These are phyloP conservation scores for Perizoma affinitatum DNA, from an alignment of 2,888 invertebrate species.

Conservation along the genomic window DNA sequence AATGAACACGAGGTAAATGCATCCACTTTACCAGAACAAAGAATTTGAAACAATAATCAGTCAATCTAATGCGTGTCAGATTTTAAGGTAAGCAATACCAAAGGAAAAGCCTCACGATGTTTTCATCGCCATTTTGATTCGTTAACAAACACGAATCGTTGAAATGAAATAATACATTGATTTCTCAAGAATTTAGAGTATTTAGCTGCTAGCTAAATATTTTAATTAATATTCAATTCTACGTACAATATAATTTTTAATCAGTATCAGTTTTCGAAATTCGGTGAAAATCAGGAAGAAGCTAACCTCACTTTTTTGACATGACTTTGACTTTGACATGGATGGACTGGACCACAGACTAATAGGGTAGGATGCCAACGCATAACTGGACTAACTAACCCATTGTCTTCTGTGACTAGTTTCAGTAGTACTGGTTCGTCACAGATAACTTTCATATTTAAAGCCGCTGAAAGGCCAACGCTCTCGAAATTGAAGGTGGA, in stretches of 20 bases:
- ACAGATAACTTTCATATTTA: too few relatives aligned
- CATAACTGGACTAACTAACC: too few relatives aligned
- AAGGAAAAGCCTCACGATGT: constrained; percentile 37
- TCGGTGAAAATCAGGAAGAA: background rate
- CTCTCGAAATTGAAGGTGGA: too few relatives aligned
- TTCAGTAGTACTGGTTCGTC: too few relatives aligned
- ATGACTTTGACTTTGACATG: constrained; percentile 4
- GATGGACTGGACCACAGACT: background rate
- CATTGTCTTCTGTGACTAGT: too few relatives aligned
- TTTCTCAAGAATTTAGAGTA: background rate
- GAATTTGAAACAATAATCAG: constrained; percentile 51
- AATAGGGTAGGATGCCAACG: too few relatives aligned
- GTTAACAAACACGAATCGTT: constrained; percentile 1
- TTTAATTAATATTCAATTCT: background rate
- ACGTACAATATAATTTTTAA: constrained; percentile 4
- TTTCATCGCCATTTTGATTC: constrained; percentile 60
- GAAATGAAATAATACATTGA: background rate
- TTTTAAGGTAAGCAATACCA: constrained; percentile 44
- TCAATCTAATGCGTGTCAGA: constrained; percentile 47
- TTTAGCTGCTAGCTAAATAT: background rate
- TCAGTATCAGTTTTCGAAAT: background rate
- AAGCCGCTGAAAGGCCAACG: too few relatives aligned
- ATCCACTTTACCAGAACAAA: constrained; percentile 68
- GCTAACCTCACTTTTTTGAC: constrained; percentile 23
- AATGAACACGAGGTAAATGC: constrained; percentile 64